Evolutionary conservation across 37 sponge, comb jelly and placozoan species (phyloP).

Genomic region (Chondrilla cf. caribensis): DNA sequence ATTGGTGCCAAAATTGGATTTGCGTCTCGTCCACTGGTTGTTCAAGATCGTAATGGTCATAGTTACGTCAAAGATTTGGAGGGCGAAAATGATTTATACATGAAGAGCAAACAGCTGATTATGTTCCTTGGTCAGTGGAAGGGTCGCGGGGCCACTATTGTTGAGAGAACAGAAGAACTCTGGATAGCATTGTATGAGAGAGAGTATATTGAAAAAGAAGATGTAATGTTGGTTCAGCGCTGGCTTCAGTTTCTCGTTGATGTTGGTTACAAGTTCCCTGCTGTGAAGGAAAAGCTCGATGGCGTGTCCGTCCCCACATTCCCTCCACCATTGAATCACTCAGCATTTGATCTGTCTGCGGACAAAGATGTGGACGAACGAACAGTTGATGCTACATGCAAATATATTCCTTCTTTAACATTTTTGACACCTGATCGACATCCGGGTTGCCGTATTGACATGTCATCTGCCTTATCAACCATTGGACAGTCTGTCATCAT

Average conservation of each 20-base stretch:
- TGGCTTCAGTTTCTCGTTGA: constrained; percentile 38
- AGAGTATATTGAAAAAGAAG: constrained; percentile 33
- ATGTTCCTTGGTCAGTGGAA: constrained; percentile 36
- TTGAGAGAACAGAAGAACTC: constrained; percentile 28
- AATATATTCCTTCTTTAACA: constrained; percentile 8
- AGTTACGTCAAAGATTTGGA: constrained; percentile 28
- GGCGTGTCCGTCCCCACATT: too few species aligned
- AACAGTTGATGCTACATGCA: not conserved
- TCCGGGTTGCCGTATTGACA: constrained; percentile 34
- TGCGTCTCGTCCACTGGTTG: constrained; percentile 18
- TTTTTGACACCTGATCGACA: constrained; percentile 43
- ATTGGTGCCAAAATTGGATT: constrained; percentile 26
- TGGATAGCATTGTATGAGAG: constrained; percentile 43
- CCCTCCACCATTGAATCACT: not conserved
- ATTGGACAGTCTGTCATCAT: constrained; percentile 34
- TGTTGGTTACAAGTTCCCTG: constrained; percentile 49
- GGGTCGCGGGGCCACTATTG: constrained; percentile 11
- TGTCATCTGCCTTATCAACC: constrained; percentile 23
- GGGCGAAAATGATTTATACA: constrained; percentile 48
- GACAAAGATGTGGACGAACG: not conserved
- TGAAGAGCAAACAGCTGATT: constrained; percentile 28
- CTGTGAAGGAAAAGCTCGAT: not conserved
- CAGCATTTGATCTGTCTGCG: not conserved
- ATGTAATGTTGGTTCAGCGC: constrained; percentile 27
- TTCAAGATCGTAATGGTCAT: constrained; percentile 47